phyloP scores from a whole-genome alignment of 2,888 invertebrate species.

The Acronicta psi region DNA sequence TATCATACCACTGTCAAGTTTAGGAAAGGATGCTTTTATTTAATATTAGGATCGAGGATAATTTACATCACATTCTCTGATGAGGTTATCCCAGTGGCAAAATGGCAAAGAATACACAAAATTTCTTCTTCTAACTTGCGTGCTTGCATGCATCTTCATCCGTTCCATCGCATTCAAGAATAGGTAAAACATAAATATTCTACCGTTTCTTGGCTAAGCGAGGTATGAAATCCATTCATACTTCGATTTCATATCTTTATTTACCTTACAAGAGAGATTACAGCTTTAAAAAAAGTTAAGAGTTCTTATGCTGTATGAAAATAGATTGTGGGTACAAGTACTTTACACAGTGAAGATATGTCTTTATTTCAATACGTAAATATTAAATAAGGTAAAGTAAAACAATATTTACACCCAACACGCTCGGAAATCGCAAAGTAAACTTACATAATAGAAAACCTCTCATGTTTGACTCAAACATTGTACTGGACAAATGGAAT shows the following conservation, averaged over 20 bases:
- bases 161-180: too few relatives aligned
- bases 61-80: too few relatives aligned
- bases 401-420: conserved; percentile 29
- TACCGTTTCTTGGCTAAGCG: neutral
- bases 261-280: conserved; percentile 23
- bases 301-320: conserved; percentile 23
- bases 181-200: too few relatives aligned
- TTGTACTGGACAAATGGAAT: conserved; percentile 39
- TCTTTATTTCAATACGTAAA: conserved; percentile 17
- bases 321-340: conserved; percentile 15
- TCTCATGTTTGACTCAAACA: conserved; percentile 37
- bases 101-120: too few relatives aligned
- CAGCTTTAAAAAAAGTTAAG: conserved; percentile 1
- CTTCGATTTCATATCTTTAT: conserved; percentile 22
- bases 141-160: too few relatives aligned
- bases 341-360: conserved; percentile 7
- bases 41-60: too few relatives aligned
- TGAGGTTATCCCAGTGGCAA: too few relatives aligned
- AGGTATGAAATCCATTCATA: neutral
- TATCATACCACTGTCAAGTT: too few relatives aligned
- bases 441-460: conserved; percentile 41
- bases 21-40: too few relatives aligned
- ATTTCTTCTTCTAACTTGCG: too few relatives aligned
- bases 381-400: conserved; percentile 26
- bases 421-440: conserved; percentile 34